These are phyloP conservation scores for Sebastes kiyomatsui DNA, from an alignment of 2,797 vertebrate genomes.

Conservation along the genomic window DNA sequence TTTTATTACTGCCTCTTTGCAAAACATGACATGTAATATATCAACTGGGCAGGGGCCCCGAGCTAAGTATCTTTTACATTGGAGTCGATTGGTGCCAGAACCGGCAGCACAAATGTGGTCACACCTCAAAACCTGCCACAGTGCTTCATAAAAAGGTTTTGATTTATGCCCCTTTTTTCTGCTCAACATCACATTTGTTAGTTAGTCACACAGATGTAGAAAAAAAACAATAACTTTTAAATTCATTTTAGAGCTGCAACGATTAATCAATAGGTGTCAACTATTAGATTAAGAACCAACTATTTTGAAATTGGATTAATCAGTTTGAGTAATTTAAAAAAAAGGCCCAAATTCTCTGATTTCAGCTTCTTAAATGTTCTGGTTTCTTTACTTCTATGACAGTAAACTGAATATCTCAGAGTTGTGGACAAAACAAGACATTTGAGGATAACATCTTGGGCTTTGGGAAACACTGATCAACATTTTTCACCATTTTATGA, in stretches of 20 bases:
- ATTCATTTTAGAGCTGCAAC: neutral
- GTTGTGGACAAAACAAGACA: too few relatives aligned
- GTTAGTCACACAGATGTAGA: neutral
- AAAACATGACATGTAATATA: neutral
- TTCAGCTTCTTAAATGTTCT: too few relatives aligned
- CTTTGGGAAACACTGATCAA: too few relatives aligned
- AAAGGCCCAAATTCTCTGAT: too few relatives aligned
- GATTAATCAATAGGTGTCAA: too few relatives aligned
- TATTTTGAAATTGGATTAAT: too few relatives aligned
- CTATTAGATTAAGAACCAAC: too few relatives aligned
- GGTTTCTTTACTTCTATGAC: too few relatives aligned
- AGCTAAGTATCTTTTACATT: neutral
- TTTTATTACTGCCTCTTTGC: constrained; percentile 13
- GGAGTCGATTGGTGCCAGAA: constrained; percentile 3
- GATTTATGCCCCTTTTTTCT: neutral
- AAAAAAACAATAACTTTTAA: neutral
- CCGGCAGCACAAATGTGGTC: constrained; percentile 3
- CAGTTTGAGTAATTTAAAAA: too few relatives aligned
- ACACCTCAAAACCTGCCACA: constrained; percentile 7
- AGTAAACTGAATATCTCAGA: too few relatives aligned
- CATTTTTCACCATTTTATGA: too few relatives aligned
- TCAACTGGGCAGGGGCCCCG: neutral
- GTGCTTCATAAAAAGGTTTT: neutral
- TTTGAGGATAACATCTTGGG: too few relatives aligned
- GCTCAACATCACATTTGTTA: neutral